Conservation (phyloP, 2,888 invertebrate genomes). For the Lasioglossum malachurum region DNA sequence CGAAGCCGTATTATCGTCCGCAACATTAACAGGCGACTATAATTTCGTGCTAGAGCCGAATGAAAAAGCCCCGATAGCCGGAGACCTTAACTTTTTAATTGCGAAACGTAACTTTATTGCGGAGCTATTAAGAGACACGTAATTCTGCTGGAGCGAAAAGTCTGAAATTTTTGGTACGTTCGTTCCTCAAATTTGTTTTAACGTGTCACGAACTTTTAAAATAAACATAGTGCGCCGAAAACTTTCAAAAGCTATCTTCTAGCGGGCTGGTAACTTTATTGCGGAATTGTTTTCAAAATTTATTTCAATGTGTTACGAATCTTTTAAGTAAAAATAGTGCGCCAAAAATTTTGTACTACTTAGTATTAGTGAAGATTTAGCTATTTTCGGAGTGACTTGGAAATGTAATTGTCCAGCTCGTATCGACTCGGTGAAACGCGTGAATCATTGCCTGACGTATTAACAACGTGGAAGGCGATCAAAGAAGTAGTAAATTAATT, state of each 20-base stretch:
- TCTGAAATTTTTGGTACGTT: background rate
- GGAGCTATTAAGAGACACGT: background rate
- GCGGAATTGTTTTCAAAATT: background rate
- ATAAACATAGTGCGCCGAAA: no score
- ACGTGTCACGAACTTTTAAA: no score
- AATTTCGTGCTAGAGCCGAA: slow-evolving; percentile 17
- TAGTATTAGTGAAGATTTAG: no score
- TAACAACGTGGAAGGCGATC: slow-evolving; percentile 31
- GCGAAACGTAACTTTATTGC: background rate
- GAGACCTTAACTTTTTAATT: slow-evolving; percentile 25
- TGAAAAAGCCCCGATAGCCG: slow-evolving; percentile 7
- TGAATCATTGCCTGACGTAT: slow-evolving; percentile 48
- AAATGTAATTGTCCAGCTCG: slow-evolving; percentile 37
- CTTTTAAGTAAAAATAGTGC: no score
- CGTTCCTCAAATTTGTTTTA: background rate
- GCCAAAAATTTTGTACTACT: no score
- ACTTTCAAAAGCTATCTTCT: no score
- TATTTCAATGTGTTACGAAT: no score
- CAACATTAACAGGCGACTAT: slow-evolving; percentile 14
- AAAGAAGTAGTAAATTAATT: slow-evolving; percentile 60
- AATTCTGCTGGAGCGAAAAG: background rate
- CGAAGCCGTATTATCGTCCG: slow-evolving; percentile 25
- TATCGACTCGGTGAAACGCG: background rate
- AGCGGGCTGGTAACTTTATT: background rate
- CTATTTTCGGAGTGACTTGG: slow-evolving; percentile 17